Evolutionary conservation across 2,113 vertebrate species (phyloP), one percentile per base, ranked within the genome.

Genomic region (Rafetus swinhoei): DNA sequence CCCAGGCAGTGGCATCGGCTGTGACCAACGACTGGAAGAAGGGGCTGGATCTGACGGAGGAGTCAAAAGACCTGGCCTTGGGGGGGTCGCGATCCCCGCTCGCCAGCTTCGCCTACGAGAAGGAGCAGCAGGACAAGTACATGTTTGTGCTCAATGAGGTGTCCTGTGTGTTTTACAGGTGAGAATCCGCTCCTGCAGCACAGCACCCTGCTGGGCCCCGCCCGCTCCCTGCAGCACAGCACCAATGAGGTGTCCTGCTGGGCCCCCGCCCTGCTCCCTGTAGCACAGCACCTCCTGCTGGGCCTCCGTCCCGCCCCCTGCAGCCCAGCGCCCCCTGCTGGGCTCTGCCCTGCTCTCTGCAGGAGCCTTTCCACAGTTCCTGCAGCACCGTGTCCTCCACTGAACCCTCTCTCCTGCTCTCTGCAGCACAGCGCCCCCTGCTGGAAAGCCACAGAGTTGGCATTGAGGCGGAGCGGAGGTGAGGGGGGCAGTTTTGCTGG

Each of bases 81-180:
- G 98, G 98, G 0, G 98, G 98, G 5, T 97, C 98, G 0, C 57
- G 98, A 1, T 99, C 99, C 7, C 88, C 97, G 57, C 18, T 96
- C 25, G 97, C 98, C 0, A 90, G 98, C 1, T 99, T 98, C 7
- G 18, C 65, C 24, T 98, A 98, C 0, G 87, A 94, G 8, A 99
- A 98, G 95, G 96, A 90, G 4, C 98, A 98, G 85, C 88, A 85
- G 15, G 99, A 99, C 97, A 97, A 97, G 82, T 99, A 98, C 91
- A n/a, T 21, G 98, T 99, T 99, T 84, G 94, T 90, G 5, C 97
- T 82, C 8, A 98, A 99, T 12, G 87, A 93, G 14, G 81, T 98
- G 57, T 96, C 95, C 56, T 99, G 99, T 32, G 95, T 86, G 39
- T 97, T 96, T 86, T 99, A 99, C 97, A 98, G 98, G 98, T 99